A percentile compares a stretch with the other conserved stretches of the same genome.
These are phyloP conservation scores for Myotis davidii DNA, from an alignment of 2,113 vertebrate genomes.

Conservation along the genomic window DNA sequence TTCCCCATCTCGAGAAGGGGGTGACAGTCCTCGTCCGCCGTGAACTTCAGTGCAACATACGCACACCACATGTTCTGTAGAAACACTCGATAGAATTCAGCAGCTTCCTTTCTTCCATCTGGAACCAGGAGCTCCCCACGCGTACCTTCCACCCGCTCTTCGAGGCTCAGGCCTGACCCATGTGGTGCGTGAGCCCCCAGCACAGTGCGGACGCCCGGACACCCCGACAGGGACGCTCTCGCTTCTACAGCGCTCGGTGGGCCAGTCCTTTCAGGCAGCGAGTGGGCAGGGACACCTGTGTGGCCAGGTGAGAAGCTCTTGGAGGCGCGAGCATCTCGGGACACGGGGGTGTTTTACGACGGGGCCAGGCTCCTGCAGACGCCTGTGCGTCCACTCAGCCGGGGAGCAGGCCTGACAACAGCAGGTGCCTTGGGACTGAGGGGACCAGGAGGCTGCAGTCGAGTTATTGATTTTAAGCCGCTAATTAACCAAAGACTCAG, in stretches of 20 bases:
- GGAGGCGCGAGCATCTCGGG: fast-evolving
- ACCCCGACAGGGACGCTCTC: fast-evolving
- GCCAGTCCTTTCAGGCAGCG: neutral
- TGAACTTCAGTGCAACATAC: fast-evolving
- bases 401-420: fast-evolving
- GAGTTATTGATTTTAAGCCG: neutral
- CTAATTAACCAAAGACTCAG: neutral
- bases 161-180: neutral
- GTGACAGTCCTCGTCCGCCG: fast-evolving
- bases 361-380: neutral
- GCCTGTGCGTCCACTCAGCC: fast-evolving
- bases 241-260: neutral
- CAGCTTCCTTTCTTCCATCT: neutral
- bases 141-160: neutral
- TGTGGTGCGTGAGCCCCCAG: neutral
- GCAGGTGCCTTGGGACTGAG: neutral
- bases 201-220: neutral
- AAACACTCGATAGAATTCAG: neutral
- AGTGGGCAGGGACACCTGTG: fast-evolving
- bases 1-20: too few species aligned
- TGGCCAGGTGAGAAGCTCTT: neutral
- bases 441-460: too few species aligned
- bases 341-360: neutral
- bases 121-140: neutral
- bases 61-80: fast-evolving